Evolutionary conservation across 2,113 vertebrate genomes (phyloP).

Genomic region (Gobius niger): DNA sequence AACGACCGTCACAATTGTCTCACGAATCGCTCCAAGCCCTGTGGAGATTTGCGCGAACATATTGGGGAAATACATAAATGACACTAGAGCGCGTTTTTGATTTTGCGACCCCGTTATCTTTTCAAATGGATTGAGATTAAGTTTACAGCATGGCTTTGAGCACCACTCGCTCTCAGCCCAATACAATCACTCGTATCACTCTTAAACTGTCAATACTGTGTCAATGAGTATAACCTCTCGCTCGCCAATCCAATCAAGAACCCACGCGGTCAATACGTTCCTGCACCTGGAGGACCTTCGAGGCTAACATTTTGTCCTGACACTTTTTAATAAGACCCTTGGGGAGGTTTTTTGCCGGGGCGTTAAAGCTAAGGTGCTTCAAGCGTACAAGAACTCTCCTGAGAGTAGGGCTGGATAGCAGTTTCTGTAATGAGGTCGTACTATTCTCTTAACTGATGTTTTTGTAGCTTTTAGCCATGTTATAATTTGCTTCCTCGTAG

Average conservation of each 20-base stretch:
- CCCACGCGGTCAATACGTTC: background rate
- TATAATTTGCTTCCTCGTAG: too few relatives aligned
- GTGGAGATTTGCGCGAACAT: background rate
- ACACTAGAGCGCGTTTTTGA: too few relatives aligned
- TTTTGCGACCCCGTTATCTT: too few relatives aligned
- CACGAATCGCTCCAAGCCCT: background rate
- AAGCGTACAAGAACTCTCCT: slow-evolving; percentile 27
- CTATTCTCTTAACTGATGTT: too few relatives aligned
- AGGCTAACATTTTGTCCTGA: background rate
- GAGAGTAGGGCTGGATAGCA: slow-evolving; percentile 13
- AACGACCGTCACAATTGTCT: background rate
- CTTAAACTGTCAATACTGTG: background rate
- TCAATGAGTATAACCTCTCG: background rate
- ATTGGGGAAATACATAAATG: too few relatives aligned
- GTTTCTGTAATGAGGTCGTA: background rate
- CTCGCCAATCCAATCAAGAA: background rate
- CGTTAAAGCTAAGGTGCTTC: slow-evolving; percentile 25
- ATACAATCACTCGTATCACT: background rate
- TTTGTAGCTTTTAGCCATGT: too few relatives aligned
- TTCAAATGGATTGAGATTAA: too few relatives aligned
- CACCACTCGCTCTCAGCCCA: background rate
- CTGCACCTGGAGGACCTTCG: background rate
- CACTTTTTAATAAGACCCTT: slow-evolving; percentile 14
- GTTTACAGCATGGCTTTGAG: background rate
- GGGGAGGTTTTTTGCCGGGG: slow-evolving; percentile 9